Percentiles rank a stretch among this genome's conserved stretches.
Conservation (phyloP, 2,888 invertebrate species). For the Drosophila anomalipes region DNA sequence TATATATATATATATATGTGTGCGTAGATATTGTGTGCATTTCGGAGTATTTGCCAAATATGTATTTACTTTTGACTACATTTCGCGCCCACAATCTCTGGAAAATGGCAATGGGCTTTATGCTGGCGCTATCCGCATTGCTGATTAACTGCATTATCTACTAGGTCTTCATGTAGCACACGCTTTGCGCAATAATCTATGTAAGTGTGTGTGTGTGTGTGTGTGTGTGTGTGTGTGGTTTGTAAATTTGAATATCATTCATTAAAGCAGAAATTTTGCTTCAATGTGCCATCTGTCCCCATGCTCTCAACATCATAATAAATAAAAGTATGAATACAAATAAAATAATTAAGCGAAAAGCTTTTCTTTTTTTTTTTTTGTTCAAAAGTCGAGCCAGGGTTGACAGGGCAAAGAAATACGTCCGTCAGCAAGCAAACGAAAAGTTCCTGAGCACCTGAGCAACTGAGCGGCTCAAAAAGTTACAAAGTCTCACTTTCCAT, state of each 20-base stretch:
- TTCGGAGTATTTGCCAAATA: slow-evolving; percentile 33
- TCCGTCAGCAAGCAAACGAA: slow-evolving; percentile 7
- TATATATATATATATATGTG: not conserved
- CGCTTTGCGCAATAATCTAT: slow-evolving; percentile 12
- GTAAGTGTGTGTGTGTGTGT: not conserved
- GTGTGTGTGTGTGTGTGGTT: slow-evolving; percentile 2
- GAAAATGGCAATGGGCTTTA: slow-evolving; percentile 13
- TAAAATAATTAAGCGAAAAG: slow-evolving; percentile 16
- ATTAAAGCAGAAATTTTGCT: slow-evolving; percentile 20
- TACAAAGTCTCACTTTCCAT: slow-evolving; percentile 49
- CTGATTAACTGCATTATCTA: slow-evolving; percentile 74
- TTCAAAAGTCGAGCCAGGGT: slow-evolving; percentile 7
- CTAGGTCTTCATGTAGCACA: slow-evolving; percentile 50
- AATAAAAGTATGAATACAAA: slow-evolving; percentile 4
- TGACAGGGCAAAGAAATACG: slow-evolving; percentile 28
- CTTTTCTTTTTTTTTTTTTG: not conserved
- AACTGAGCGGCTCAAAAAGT: slow-evolving; percentile 58
- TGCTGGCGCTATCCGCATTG: slow-evolving; percentile 64
- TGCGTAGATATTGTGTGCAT: slow-evolving; percentile 14
- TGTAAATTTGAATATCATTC: slow-evolving; percentile 26
- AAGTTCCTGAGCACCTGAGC: slow-evolving; percentile 40
- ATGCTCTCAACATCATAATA: not conserved
- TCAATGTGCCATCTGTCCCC: slow-evolving; percentile 5
- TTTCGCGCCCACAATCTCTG: slow-evolving; percentile 2
- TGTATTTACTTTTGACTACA: slow-evolving; percentile 35